A percentile compares a stretch with the other conserved stretches of the same genome.
These are phyloP conservation scores for Setophaga petechia DNA, from an alignment of 2,113 vertebrate genomes.

Conservation along the genomic window DNA sequence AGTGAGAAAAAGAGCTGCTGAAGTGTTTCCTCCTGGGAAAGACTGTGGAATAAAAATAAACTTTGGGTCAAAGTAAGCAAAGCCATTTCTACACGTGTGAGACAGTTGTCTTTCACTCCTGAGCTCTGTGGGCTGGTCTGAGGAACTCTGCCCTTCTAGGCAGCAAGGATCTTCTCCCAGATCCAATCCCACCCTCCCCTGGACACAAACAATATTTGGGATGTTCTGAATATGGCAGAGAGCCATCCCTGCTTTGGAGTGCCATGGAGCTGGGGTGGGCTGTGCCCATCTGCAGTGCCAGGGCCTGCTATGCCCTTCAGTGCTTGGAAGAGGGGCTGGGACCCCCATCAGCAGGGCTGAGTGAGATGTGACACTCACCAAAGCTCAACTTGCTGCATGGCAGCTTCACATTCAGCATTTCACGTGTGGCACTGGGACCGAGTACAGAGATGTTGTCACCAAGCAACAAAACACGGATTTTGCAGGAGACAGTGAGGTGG, in stretches of 20 bases:
- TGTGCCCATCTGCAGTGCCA: neutral
- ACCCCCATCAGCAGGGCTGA: fast-evolving
- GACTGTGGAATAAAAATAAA: neutral
- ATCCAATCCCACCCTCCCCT: neutral
- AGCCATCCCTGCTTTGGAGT: neutral
- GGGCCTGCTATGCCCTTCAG: neutral
- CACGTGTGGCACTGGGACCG: neutral
- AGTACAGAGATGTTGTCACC: neutral
- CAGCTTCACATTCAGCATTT: neutral
- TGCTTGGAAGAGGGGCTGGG: neutral
- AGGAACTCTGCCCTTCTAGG: neutral
- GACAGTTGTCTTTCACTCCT: neutral
- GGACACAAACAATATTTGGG: neutral
- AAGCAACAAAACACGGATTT: constrained; percentile 31
- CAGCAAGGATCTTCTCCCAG: neutral
- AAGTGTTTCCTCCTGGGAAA: neutral
- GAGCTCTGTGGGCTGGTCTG: neutral
- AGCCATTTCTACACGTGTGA: neutral
- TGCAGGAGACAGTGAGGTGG: neutral
- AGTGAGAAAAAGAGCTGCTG: neutral
- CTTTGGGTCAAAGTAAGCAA: neutral
- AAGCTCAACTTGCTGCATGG: neutral
- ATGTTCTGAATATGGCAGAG: neutral
- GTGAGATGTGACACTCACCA: neutral
- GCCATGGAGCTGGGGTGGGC: neutral